Conservation (phyloP, 2,888 invertebrate species). For the Cheiracanthium punctorium region DNA sequence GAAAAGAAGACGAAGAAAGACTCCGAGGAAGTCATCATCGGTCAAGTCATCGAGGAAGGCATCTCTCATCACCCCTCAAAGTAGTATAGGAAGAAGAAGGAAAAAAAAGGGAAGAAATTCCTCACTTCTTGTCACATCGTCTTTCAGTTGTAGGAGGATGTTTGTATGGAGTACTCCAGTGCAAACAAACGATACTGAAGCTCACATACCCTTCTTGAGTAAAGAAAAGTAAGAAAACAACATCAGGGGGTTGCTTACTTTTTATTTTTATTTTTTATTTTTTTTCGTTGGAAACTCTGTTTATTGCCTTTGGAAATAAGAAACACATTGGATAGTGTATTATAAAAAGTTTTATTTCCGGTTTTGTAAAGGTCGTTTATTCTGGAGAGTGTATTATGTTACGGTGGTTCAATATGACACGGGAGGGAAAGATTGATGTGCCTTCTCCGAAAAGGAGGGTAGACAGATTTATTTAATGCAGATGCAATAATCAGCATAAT, state of each 20-base stretch:
- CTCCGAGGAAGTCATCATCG: conserved; percentile 65
- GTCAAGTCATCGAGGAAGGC: conserved; percentile 57
- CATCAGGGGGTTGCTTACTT: too few relatives aligned
- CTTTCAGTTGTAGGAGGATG: background rate
- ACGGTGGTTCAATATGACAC: too few relatives aligned
- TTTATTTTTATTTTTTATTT: too few relatives aligned
- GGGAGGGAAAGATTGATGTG: too few relatives aligned
- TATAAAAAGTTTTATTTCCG: background rate
- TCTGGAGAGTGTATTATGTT: background rate
- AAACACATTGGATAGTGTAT: background rate
- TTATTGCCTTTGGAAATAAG: background rate
- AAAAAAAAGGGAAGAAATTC: background rate
- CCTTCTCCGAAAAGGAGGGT: too few relatives aligned
- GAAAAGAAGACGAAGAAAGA: background rate
- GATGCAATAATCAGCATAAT: too few relatives aligned
- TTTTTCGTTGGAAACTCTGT: background rate
- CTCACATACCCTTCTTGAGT: too few relatives aligned
- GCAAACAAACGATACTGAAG: background rate
- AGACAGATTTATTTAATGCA: too few relatives aligned
- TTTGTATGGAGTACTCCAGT: background rate
- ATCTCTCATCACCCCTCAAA: background rate
- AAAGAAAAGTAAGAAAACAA: too few relatives aligned
- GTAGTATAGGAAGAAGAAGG: background rate
- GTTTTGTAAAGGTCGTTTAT: background rate
- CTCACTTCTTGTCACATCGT: background rate